Evolutionary conservation across 2,797 vertebrate genomes (phyloP).

Genomic region (Cryptoprocta ferox): DNA sequence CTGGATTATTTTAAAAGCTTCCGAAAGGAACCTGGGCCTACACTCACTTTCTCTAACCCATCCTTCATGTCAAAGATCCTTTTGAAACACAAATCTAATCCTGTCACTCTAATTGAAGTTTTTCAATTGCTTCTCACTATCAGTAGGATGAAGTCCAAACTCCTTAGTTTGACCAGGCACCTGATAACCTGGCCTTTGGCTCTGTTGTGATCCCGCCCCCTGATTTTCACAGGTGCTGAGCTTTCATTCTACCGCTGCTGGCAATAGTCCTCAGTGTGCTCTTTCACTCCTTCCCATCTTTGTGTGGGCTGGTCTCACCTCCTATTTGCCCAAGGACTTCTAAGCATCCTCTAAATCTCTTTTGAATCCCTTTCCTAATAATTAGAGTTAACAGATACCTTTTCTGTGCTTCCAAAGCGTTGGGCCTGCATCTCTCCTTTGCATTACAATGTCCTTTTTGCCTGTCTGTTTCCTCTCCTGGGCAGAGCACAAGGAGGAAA

Average conservation of each 20-base stretch:
- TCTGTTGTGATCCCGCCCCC: not conserved
- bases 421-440: not conserved
- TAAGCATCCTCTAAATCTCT: not conserved
- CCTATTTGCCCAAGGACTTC: not conserved
- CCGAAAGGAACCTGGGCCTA: not conserved
- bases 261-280: not conserved
- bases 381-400: conserved; percentile 10
- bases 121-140: not conserved
- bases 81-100: conserved; percentile 15
- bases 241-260: not conserved
- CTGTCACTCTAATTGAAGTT: not conserved
- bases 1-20: conserved; percentile 8
- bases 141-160: conserved; percentile 1
- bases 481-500: not conserved
- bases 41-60: not conserved
- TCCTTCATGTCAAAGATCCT: conserved; percentile 20
- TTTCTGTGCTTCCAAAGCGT: not conserved
- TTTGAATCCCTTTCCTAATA: not conserved
- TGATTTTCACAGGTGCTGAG: not conserved
- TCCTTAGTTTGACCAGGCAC: not conserved
- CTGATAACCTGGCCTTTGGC: not conserved
- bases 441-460: not conserved
- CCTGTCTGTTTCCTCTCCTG: not conserved
- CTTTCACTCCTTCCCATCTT: not conserved
- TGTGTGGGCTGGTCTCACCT: not conserved